A percentile compares a stretch with the other conserved stretches of the same genome.
Conservation (phyloP, 2,797 vertebrate genomes). For the Malacoctenus gilli region DNA sequence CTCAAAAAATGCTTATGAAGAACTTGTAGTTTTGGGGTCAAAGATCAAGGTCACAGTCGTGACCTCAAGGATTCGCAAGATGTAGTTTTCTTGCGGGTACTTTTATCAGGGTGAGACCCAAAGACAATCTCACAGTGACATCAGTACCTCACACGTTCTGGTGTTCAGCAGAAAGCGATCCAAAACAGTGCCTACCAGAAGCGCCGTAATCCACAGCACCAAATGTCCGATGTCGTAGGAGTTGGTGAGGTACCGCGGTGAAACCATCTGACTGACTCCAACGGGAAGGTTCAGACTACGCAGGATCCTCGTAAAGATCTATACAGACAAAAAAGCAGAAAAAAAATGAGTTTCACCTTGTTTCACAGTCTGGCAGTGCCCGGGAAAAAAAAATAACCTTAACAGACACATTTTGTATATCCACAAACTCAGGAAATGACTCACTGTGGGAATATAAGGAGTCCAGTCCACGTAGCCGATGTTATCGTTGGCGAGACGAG, state of each 20-base stretch:
- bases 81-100: too few species aligned
- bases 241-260: conserved; percentile 92
- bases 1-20: too few species aligned
- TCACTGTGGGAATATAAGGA: conserved; percentile 93
- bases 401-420: conserved; percentile 14
- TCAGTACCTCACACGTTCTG: too few species aligned
- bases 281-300: conserved; percentile 97
- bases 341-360: conserved; percentile 17
- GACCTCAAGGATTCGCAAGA: too few species aligned
- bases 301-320: conserved; percentile 97
- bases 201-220: conserved; percentile 95
- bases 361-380: not conserved
- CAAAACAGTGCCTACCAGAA: conserved; percentile 84
- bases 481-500: conserved; percentile 94
- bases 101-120: too few species aligned
- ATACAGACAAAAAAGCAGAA: conserved; percentile 16
- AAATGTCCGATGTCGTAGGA: conserved; percentile 94
- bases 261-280: conserved; percentile 92
- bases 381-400: conserved; percentile 42
- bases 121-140: too few species aligned
- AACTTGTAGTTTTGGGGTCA: too few species aligned
- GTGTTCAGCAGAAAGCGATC: not conserved
- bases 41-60: too few species aligned
- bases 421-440: conserved; percentile 48
- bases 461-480: conserved; percentile 98